Evolutionary conservation across 2,888 invertebrate genomes (phyloP), one percentile per base, ranked within the genome.

Genomic region (Drosophila anomelani): DNA sequence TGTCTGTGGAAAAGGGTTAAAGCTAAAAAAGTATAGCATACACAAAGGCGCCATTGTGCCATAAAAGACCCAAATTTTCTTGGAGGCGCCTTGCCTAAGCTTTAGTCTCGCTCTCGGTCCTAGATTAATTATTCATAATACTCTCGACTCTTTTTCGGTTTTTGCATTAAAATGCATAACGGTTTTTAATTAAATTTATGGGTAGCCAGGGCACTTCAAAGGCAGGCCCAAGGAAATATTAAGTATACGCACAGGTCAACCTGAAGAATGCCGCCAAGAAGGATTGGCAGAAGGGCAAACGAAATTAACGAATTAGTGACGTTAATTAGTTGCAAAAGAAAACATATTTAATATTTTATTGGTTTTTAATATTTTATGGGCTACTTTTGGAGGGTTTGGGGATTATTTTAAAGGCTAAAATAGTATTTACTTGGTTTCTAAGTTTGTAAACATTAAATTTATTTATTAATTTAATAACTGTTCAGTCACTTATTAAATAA

Each of bases 11-110:
- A 82, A 78, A 80, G 88, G 83, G 83, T 88, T 89, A 79, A 82
- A 73, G 69, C 57, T 80, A 84, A 88, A 89, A 85, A 73, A 75
- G 88, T 89, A 73, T 88, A 80, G 90, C 85, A 89, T 86, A 89
- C 88, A 89, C 80, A 88, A 86, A 77, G 85, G 88, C 85, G 86
- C 79, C 86, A 80, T 89, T 89, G 86, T 89, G 73, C 72, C 79
- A 78, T 67, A 75, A 78, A 76, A 85, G 84, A 85, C 88, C 90
- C 88, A 83, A 77, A 86, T 89, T 82, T 69, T 54, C 34, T 64
- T 38, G 20, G 23, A 57, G 59, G 15, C 78, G 67, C 76, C 66
- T 23, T 26, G 63, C 71, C 66, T 64, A 66, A 63, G 79, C 71
- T 70, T 57, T 66, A 51, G 51, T 47, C 47, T 17, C 7, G 47